Conservation (phyloP, 1,140 invertebrate genomes). For the Drosophila pallidifrons region DNA sequence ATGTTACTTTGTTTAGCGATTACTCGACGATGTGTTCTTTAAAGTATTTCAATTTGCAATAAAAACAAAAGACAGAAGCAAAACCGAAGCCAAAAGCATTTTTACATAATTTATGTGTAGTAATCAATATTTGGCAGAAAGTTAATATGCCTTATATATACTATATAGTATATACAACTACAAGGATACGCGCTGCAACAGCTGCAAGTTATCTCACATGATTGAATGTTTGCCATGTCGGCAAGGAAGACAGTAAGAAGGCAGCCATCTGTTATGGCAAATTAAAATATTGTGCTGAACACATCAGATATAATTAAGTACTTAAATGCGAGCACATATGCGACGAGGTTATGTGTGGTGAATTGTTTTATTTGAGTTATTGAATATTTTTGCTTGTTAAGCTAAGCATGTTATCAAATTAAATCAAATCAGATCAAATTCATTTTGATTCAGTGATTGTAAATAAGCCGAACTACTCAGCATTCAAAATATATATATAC, state of each 20-base stretch:
- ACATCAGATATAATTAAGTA: conserved; percentile 8
- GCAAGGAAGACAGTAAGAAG: background rate
- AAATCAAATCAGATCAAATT: conserved; percentile 22
- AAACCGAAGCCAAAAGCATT: background rate
- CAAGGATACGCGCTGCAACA: background rate
- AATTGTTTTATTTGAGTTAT: conserved; percentile 17
- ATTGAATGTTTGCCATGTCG: background rate
- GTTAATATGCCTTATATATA: background rate
- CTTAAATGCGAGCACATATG: background rate
- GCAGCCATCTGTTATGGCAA: conserved; percentile 2
- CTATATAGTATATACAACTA: no score
- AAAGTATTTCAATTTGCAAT: conserved; percentile 12
- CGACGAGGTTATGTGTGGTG: background rate
- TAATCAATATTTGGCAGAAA: background rate
- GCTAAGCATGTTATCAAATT: conserved; percentile 14
- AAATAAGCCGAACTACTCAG: conserved; percentile 24
- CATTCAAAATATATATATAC: conserved; percentile 32
- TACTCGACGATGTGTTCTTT: conserved; percentile 6
- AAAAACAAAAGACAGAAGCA: conserved; percentile 6
- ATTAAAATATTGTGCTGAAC: conserved; percentile 19
- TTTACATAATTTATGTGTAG: background rate
- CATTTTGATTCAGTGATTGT: conserved; percentile 20
- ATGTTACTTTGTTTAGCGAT: conserved; percentile 17
- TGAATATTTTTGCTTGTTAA: conserved; percentile 24
- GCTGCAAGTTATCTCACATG: background rate